Percentiles rank a stretch among this genome's conserved stretches.
Conservation (phyloP, 2,888 invertebrate genomes). For the Digitonthophagus gazella region DNA sequence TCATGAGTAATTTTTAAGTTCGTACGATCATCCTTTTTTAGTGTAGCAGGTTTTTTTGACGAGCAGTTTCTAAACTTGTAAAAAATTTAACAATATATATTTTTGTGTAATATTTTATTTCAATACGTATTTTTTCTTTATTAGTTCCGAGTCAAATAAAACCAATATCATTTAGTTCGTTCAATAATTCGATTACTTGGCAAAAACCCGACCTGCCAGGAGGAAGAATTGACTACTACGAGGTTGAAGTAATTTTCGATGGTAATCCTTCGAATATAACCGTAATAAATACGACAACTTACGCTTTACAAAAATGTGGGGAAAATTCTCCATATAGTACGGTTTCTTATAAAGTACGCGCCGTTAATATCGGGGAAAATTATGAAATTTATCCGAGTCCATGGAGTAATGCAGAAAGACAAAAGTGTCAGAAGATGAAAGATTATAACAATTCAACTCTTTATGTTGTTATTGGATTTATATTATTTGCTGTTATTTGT, state of each 20-base stretch:
- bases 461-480: slow-evolving; percentile 13
- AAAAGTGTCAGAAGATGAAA: slow-evolving; percentile 34
- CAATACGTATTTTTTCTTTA: no score
- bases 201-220: slow-evolving; percentile 48
- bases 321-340: neutral
- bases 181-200: slow-evolving; percentile 57
- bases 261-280: slow-evolving; percentile 29
- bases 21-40: neutral
- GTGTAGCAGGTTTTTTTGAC: neutral
- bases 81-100: neutral
- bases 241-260: slow-evolving; percentile 51
- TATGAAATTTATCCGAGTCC: slow-evolving; percentile 38
- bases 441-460: slow-evolving; percentile 19
- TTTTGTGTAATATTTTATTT: no score
- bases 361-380: slow-evolving; percentile 43
- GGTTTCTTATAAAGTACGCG: slow-evolving; percentile 40
- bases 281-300: slow-evolving; percentile 27
- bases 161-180: no score
- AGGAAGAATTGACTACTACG: slow-evolving; percentile 54
- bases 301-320: neutral
- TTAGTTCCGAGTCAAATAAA: slow-evolving; percentile 42
- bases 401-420: slow-evolving; percentile 45
- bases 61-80: neutral
- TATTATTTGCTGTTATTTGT: slow-evolving; percentile 6
- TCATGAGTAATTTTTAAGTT: no score